Evolutionary conservation across 1,140 invertebrate genomes (phyloP).

Genomic region (Drosophila novamexicana): DNA sequence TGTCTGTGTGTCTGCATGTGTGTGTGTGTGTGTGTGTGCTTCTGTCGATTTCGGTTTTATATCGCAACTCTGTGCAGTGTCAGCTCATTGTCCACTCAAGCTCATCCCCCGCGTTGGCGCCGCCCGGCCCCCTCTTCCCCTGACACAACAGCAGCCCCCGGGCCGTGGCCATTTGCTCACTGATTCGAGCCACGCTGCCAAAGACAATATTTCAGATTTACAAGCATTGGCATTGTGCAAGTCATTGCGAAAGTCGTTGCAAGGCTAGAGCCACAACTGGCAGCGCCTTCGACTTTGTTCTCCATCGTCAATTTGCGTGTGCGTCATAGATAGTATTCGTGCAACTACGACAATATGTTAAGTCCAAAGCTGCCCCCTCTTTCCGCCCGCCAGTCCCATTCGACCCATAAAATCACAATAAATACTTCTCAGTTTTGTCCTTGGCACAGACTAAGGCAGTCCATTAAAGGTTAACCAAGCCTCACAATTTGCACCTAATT

Average conservation of each 20-base stretch:
- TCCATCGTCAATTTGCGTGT: background rate
- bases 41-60: slow-evolving; percentile 71
- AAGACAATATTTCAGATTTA: slow-evolving; percentile 74
- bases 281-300: slow-evolving; percentile 3
- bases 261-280: slow-evolving; percentile 7
- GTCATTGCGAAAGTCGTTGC: slow-evolving; percentile 23
- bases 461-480: no score
- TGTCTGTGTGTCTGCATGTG: slow-evolving; percentile 13
- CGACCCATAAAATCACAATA: no score
- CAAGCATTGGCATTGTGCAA: slow-evolving; percentile 38
- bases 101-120: background rate
- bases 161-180: slow-evolving; percentile 25
- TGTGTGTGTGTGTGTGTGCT: slow-evolving; percentile 12
- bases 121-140: background rate
- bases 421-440: no score
- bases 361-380: no score
- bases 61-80: slow-evolving; percentile 75
- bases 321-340: background rate
- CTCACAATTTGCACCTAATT: no score
- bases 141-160: background rate
- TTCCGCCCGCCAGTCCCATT: no score
- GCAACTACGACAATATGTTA: background rate
- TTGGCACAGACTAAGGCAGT: no score
- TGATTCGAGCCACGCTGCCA: slow-evolving; percentile 37
- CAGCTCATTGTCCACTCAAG: slow-evolving; percentile 61